Percentiles rank a stretch among this genome's conserved stretches.
phyloP scores from a whole-genome alignment of 2,797 vertebrate species.

The Pagetopsis macropterus region DNA sequence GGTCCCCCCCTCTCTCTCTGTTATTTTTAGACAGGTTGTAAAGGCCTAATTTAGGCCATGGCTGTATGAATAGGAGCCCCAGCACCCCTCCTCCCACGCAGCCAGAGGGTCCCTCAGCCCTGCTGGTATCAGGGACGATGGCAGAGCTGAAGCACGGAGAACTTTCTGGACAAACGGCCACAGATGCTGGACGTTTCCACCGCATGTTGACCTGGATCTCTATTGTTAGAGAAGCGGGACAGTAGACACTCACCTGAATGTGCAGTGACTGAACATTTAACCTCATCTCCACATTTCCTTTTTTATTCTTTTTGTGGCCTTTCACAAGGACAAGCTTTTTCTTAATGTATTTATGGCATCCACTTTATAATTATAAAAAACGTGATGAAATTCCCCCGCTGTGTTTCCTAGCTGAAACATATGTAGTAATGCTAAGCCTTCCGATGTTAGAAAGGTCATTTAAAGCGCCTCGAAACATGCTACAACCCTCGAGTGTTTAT shows the following conservation, averaged over 20 bases:
- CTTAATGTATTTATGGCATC: slow-evolving; percentile 72
- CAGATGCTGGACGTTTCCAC: slow-evolving; percentile 68
- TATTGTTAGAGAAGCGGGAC: slow-evolving; percentile 62
- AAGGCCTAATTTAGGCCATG: slow-evolving; percentile 66
- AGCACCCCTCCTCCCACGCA: slow-evolving; percentile 3
- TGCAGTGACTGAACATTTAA: slow-evolving; percentile 57
- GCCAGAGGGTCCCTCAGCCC: slow-evolving; percentile 41
- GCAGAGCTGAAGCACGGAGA: slow-evolving; percentile 54
- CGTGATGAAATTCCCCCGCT: slow-evolving; percentile 18
- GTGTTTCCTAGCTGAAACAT: slow-evolving; percentile 49
- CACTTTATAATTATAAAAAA: slow-evolving; percentile 47
- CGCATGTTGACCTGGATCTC: slow-evolving; percentile 55
- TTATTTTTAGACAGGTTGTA: slow-evolving; percentile 74
- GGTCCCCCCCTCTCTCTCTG: slow-evolving; percentile 39
- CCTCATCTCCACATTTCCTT: slow-evolving; percentile 45
- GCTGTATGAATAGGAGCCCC: slow-evolving; percentile 57
- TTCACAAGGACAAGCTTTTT: slow-evolving; percentile 62
- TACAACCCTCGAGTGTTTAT: slow-evolving; percentile 49
- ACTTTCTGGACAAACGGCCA: slow-evolving; percentile 63
- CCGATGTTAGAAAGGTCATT: slow-evolving; percentile 53
- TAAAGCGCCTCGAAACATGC: slow-evolving; percentile 49
- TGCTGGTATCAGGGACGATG: slow-evolving; percentile 40
- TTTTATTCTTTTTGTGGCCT: slow-evolving; percentile 58
- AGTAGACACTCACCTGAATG: slow-evolving; percentile 47
- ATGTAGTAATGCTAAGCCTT: slow-evolving; percentile 37